Evolutionary conservation across 2,113 vertebrate species (phyloP).

Genomic region (Tetrao urogallus): DNA sequence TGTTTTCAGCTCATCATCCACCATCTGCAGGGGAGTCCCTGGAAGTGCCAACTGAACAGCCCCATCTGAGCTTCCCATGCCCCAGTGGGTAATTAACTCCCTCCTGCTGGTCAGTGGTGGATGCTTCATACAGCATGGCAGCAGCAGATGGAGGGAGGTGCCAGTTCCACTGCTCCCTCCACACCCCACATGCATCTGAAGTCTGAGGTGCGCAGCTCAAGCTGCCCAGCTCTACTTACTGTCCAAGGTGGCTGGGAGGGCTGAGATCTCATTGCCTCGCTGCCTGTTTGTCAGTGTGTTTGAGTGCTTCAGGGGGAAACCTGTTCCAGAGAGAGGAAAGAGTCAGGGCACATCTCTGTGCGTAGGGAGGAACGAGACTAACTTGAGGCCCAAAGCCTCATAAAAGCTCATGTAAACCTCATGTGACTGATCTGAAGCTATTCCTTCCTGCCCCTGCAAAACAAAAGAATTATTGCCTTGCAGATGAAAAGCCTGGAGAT

Average conservation of each 20-base stretch:
- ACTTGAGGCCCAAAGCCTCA: neutral
- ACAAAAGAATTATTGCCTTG: neutral
- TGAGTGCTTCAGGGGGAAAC: constrained; percentile 82
- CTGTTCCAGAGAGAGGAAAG: constrained; percentile 4
- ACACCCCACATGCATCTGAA: fast-evolving
- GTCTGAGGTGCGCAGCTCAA: fast-evolving
- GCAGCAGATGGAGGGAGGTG: neutral
- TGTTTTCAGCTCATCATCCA: neutral
- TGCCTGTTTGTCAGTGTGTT: constrained; percentile 94
- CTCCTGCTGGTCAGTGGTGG: fast-evolving
- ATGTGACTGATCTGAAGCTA: fast-evolving
- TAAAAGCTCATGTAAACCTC: neutral
- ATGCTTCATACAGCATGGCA: neutral
- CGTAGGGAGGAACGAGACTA: neutral
- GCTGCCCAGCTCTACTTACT: constrained; percentile 77
- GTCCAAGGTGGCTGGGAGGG: constrained; percentile 90
- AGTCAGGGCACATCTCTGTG: neutral
- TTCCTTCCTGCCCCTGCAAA: neutral
- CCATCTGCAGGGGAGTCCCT: neutral
- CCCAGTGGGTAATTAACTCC: neutral
- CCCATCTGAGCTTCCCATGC: neutral
- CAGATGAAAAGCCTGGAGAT: neutral
- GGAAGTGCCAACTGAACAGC: neutral
- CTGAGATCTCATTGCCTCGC: constrained; percentile 91
- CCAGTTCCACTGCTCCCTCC: neutral